These are phyloP conservation scores for Danaus melanippus DNA, from an alignment of 1,140 invertebrate species.

Conservation along the genomic window DNA sequence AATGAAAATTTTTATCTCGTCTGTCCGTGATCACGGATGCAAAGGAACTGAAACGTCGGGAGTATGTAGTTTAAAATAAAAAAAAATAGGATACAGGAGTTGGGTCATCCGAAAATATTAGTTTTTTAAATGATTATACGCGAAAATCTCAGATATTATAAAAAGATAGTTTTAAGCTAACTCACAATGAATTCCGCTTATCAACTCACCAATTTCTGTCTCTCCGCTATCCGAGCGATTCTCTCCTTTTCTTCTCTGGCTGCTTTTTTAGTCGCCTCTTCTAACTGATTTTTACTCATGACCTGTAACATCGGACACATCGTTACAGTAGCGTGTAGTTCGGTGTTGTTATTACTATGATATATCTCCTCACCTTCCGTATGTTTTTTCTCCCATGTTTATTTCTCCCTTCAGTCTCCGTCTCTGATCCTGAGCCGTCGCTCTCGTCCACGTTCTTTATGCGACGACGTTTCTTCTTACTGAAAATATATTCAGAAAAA, in stretches of 20 bases:
- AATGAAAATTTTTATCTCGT: too few species aligned
- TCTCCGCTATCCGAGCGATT: conserved; percentile 87
- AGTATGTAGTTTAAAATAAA: not conserved
- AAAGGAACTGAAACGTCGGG: too few species aligned
- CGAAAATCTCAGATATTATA: too few species aligned
- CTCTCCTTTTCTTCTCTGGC: conserved; percentile 92
- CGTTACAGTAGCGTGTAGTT: too few species aligned
- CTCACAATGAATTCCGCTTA: too few species aligned
- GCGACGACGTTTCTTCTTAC: conserved; percentile 65
- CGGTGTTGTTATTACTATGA: too few species aligned
- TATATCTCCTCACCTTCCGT: conserved; percentile 71
- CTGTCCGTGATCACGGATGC: too few species aligned
- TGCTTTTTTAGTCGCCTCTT: conserved; percentile 87
- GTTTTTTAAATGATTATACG: too few species aligned
- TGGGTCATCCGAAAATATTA: too few species aligned
- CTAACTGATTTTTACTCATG: conserved; percentile 84
- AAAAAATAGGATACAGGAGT: not conserved
- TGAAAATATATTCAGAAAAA: conserved; percentile 13
- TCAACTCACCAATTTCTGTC: conserved; percentile 82
- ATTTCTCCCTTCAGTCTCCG: conserved; percentile 69
- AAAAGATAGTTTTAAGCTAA: too few species aligned
- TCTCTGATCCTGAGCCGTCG: conserved; percentile 62
- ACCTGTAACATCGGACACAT: conserved; percentile 56
- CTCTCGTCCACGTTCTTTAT: conserved; percentile 62
- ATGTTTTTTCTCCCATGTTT: conserved; percentile 85